Evolutionary conservation across 2,888 invertebrate genomes (phyloP).

Genomic region (Dasysyrphus tricinctus): DNA sequence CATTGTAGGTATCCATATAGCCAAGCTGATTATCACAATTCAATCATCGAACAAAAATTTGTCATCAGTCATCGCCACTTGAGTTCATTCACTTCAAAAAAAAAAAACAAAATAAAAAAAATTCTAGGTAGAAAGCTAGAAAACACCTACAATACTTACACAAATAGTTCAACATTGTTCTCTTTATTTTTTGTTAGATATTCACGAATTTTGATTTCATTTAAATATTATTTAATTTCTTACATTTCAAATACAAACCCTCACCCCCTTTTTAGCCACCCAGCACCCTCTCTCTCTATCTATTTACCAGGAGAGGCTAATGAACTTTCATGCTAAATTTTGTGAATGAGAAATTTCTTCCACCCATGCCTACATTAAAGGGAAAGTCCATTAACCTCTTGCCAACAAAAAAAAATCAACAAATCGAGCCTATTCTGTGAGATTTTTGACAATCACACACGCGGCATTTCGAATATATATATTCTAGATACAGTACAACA

Average conservation of each 20-base stretch:
- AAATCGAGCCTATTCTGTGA: conserved; percentile 39
- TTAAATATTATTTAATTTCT: conserved; percentile 50
- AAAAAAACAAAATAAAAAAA: conserved; percentile 20
- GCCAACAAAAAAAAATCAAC: conserved; percentile 30
- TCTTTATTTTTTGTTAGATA: neutral
- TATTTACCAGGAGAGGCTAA: neutral
- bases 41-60: conserved; percentile 59
- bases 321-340: conserved; percentile 35
- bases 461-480: neutral
- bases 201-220: conserved; percentile 52
- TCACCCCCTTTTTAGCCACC: neutral
- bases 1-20: neutral
- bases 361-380: conserved; percentile 33
- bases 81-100: conserved; percentile 62
- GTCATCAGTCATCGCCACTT: conserved; percentile 46
- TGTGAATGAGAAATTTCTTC: conserved; percentile 18
- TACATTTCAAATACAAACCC: neutral
- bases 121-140: conserved; percentile 7
- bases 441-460: conserved; percentile 51
- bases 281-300: neutral
- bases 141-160: conserved; percentile 32
- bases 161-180: neutral
- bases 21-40: conserved; percentile 49
- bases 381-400: conserved; percentile 67
- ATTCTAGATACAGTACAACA: conserved; percentile 18